Conservation (phyloP, 2,888 invertebrate genomes). For the Oligia latruncula region DNA sequence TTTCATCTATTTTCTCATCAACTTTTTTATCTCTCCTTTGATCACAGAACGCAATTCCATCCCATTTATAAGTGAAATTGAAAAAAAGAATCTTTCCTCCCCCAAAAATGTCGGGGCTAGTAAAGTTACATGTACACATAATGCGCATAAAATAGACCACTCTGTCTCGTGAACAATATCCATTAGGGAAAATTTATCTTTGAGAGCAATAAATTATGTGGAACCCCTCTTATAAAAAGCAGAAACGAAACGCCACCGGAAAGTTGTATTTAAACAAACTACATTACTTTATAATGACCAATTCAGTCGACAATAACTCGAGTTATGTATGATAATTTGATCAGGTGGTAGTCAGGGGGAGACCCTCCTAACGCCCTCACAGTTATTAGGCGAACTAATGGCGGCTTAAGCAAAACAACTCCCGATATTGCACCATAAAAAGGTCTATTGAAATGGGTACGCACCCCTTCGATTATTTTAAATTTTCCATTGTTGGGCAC, state of each 20-base stretch:
- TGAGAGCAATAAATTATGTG: slow-evolving; percentile 83
- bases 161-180: slow-evolving; percentile 83
- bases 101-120: slow-evolving; percentile 57
- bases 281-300: slow-evolving; percentile 85
- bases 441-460: slow-evolving; percentile 81
- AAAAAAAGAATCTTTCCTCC: slow-evolving; percentile 58
- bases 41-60: slow-evolving; percentile 62
- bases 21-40: slow-evolving; percentile 58
- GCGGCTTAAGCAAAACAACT: slow-evolving; percentile 84
- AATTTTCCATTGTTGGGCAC: slow-evolving; percentile 78
- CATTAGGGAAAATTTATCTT: slow-evolving; percentile 86
- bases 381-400: slow-evolving; percentile 85
- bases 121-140: slow-evolving; percentile 67
- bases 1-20: slow-evolving; percentile 62
- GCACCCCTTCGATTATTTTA: slow-evolving; percentile 83
- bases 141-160: slow-evolving; percentile 77
- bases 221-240: slow-evolving; percentile 78
- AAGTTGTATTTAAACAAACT: slow-evolving; percentile 87
- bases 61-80: slow-evolving; percentile 59
- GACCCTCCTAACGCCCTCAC: slow-evolving; percentile 68
- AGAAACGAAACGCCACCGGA: slow-evolving; percentile 73
- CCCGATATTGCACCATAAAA: slow-evolving; percentile 82
- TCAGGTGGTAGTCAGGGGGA: slow-evolving; percentile 78
- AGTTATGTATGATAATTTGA: slow-evolving; percentile 84
- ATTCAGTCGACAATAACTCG: slow-evolving; percentile 80